Conservation (phyloP, 2,797 vertebrate species). For the Manis pentadactyla region DNA sequence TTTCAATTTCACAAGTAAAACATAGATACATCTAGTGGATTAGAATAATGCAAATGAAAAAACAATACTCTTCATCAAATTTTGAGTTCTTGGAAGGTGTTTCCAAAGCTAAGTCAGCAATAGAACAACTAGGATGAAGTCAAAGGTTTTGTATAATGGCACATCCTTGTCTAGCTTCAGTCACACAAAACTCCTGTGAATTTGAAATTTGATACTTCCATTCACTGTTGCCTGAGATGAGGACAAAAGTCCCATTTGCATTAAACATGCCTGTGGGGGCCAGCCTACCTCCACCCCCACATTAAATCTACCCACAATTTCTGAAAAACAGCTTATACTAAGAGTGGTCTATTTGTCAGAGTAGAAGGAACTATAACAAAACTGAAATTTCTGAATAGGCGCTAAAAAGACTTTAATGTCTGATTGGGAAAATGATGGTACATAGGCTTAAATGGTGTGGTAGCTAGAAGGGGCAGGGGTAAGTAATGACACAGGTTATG, state of each 20-base stretch:
- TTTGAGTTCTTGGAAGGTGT: not conserved
- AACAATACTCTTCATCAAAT: not conserved
- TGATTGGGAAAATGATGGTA: not conserved
- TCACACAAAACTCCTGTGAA: not conserved
- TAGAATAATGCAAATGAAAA: not conserved
- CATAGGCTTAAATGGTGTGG: not conserved
- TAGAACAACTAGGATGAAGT: not conserved
- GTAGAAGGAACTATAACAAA: not conserved
- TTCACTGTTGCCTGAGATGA: not conserved
- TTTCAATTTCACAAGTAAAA: not conserved
- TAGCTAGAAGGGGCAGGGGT: accelerated
- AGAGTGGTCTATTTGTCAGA: not conserved
- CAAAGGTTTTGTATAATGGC: not conserved
- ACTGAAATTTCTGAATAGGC: not conserved
- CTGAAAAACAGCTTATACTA: not conserved
- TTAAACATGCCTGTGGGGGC: not conserved
- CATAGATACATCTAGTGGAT: not conserved
- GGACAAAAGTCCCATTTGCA: not conserved
- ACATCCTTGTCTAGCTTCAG: not conserved
- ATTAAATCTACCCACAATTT: not conserved
- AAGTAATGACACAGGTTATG: not conserved
- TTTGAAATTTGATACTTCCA: not conserved
- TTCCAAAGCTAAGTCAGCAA: not conserved
- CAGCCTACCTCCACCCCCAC: not conserved
- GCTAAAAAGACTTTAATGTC: not conserved